phyloP scores from a whole-genome alignment of 2,888 invertebrate genomes.

The Steinernema hermaphroditum region DNA sequence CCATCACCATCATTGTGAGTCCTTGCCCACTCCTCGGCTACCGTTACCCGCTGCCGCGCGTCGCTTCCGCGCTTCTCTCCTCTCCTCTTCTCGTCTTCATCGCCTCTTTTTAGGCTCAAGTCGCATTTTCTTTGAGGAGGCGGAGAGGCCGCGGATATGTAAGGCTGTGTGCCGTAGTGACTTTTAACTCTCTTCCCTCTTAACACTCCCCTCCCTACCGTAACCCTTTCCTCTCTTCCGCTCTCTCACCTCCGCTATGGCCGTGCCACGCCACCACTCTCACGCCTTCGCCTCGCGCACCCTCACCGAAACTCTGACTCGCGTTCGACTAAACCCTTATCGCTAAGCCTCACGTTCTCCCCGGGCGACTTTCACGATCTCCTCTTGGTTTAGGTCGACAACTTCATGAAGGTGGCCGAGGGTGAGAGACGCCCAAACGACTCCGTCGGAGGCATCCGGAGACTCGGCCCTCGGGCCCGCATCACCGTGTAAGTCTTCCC shows the following conservation, averaged over 20 bases:
- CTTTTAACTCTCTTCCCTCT: not conserved
- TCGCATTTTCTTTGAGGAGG: constrained; percentile 48
- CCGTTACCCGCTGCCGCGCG: constrained; percentile 22
- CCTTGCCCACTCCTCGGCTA: not conserved
- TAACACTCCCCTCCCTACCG: not conserved
- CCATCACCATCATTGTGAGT: constrained; percentile 54
- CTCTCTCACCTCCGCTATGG: not conserved
- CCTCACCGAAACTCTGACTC: too few relatives aligned
- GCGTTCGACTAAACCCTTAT: too few relatives aligned
- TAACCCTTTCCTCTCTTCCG: not conserved
- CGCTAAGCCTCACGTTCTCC: too few relatives aligned
- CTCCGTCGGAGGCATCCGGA: constrained; percentile 23
- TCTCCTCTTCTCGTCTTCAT: constrained; percentile 1
- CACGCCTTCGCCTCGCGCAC: constrained; percentile 8
- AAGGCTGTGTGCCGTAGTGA: not conserved
- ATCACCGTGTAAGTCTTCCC: constrained; percentile 33
- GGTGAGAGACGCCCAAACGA: constrained; percentile 45
- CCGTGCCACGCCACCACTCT: not conserved
- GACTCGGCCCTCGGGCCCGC: constrained; percentile 36
- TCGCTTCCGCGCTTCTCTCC: not conserved
- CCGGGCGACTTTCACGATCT: too few relatives aligned
- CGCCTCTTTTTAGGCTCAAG: constrained; percentile 48
- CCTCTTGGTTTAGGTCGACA: constrained; percentile 53
- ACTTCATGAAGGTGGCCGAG: constrained; percentile 63
- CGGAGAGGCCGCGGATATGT: constrained; percentile 33